Evolutionary conservation across 2,113 vertebrate genomes (phyloP).

Genomic region (Egretta garzetta): DNA sequence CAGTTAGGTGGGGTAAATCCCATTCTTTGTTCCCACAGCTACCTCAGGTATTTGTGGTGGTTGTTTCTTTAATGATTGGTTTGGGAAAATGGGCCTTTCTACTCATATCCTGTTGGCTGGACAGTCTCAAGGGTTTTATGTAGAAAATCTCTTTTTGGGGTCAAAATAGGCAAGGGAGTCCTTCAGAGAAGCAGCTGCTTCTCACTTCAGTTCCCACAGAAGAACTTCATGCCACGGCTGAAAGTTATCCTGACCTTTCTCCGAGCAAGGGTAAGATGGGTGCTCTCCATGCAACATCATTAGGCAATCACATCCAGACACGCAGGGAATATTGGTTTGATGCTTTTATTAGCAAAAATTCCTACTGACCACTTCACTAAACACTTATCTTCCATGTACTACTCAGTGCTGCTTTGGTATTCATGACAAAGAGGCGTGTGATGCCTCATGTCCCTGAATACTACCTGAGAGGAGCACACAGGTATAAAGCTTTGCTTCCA

Average conservation of each 20-base stretch:
- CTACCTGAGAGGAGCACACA: not conserved
- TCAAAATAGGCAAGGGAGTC: not conserved
- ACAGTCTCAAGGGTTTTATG: not conserved
- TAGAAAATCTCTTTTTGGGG: not conserved
- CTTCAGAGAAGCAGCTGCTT: not conserved
- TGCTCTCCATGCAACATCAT: not conserved
- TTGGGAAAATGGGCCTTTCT: not conserved
- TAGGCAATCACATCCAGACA: not conserved
- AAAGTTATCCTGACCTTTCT: constrained; percentile 22
- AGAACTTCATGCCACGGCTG: not conserved
- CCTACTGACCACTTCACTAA: constrained; percentile 1
- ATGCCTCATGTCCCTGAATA: not conserved
- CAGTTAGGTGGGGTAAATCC: not conserved
- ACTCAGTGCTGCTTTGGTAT: not conserved
- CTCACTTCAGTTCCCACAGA: not conserved
- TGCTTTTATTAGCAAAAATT: constrained; percentile 29
- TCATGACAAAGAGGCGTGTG: not conserved
- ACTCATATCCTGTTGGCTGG: not conserved
- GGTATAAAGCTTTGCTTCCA: not conserved
- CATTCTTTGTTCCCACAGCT: not conserved
- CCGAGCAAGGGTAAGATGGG: not conserved
- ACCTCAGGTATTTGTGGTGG: not conserved
- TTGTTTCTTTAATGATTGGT: not conserved
- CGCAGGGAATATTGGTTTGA: not conserved
- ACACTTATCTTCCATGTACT: not conserved